These are phyloP conservation scores for Linyphia triangularis DNA, from an alignment of 2,888 invertebrate species.

Conservation along the genomic window DNA sequence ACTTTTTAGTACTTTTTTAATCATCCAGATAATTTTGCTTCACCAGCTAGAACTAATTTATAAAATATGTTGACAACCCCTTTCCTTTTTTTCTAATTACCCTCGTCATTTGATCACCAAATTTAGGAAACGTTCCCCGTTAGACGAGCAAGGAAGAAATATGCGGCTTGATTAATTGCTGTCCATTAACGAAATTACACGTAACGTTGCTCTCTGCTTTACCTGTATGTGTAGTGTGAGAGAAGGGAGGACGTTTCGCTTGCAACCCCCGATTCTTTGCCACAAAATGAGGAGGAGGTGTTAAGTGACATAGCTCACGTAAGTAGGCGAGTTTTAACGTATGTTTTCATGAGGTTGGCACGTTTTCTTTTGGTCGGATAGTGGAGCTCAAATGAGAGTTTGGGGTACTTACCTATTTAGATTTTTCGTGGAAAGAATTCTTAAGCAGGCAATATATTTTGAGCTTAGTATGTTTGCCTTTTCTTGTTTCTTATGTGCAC, in stretches of 20 bases:
- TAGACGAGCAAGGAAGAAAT: not conserved
- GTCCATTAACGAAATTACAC: constrained; percentile 35
- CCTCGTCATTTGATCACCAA: constrained; percentile 1
- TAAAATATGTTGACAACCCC: not conserved
- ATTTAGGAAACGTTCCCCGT: not conserved
- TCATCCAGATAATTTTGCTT: too few species aligned
- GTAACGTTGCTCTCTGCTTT: constrained; percentile 2
- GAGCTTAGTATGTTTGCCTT: not conserved
- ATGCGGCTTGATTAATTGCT: constrained; percentile 46
- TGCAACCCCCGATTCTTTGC: not conserved
- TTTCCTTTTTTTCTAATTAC: not conserved
- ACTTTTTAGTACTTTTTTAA: too few species aligned
- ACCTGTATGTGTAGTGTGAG: not conserved
- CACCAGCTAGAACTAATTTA: too few species aligned
- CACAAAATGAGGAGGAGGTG: constrained; percentile 1
- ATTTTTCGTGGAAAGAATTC: not conserved
- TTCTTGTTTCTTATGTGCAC: not conserved
- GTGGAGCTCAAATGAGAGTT: not conserved
- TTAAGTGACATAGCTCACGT: constrained; percentile 32
- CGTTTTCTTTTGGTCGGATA: constrained; percentile 17
- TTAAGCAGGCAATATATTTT: not conserved
- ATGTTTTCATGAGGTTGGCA: constrained; percentile 7
- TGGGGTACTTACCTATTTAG: not conserved
- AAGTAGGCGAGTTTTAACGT: constrained; percentile 4
- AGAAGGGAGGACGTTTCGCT: not conserved